These are phyloP conservation scores for Nemoura dubitans DNA, from an alignment of 2,888 invertebrate species.

Conservation along the genomic window DNA sequence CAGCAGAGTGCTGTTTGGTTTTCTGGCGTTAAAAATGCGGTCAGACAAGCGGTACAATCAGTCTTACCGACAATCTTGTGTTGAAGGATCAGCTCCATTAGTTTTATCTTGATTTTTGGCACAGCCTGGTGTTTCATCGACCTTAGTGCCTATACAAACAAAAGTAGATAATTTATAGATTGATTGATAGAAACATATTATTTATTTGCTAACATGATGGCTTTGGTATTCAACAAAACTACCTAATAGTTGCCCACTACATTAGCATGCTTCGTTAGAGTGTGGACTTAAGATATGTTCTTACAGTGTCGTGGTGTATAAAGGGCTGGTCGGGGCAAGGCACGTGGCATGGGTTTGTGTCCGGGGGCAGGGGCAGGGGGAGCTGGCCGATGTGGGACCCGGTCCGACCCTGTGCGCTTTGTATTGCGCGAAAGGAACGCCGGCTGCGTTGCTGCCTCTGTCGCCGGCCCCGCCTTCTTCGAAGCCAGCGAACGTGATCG, in stretches of 20 bases:
- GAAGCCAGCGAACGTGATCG: background rate
- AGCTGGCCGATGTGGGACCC: constrained; percentile 55
- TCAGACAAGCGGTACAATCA: too few species aligned
- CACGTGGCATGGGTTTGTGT: constrained; percentile 49
- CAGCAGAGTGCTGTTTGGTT: too few species aligned
- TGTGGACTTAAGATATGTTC: background rate
- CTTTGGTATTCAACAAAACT: too few species aligned
- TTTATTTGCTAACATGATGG: too few species aligned
- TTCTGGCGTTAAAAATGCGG: too few species aligned
- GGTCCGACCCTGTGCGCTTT: constrained; percentile 46
- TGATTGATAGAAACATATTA: background rate
- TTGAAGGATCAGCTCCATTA: background rate
- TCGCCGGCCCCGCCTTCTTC: background rate
- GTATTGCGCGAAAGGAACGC: background rate
- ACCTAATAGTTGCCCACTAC: too few species aligned
- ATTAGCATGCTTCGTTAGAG: too few species aligned
- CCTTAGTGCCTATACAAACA: background rate
- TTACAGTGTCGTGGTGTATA: constrained; percentile 25
- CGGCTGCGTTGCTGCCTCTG: background rate
- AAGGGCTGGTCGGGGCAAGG: constrained; percentile 33
- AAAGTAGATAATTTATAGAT: background rate
- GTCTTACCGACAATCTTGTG: background rate
- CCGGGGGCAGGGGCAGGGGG: constrained; percentile 54
- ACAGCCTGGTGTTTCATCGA: constrained; percentile 15
- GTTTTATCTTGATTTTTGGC: background rate